Conservation (phyloP, 2,113 vertebrate species). For the Uria aalge region DNA sequence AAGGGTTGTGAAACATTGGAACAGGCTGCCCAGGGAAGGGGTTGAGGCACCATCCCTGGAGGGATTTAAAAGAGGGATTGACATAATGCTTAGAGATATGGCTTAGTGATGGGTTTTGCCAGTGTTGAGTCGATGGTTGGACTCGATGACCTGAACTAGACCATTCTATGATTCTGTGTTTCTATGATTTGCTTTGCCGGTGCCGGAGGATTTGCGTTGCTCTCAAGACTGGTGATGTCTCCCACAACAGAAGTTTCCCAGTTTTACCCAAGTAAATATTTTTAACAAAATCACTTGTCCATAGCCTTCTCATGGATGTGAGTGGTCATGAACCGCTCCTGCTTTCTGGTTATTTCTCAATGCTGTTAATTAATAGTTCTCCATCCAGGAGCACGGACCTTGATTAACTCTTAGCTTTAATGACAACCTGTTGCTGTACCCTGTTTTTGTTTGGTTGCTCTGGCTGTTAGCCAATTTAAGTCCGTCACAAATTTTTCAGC, state of each 20-base stretch:
- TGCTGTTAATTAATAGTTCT: background rate
- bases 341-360: background rate
- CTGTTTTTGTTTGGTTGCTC: background rate
- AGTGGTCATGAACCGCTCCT: rapidly evolving
- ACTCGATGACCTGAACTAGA: too few species aligned
- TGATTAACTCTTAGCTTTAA: background rate
- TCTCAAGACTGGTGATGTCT: background rate
- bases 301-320: rapidly evolving
- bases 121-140: too few species aligned
- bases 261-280: background rate
- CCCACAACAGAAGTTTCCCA: background rate
- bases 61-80: too few species aligned
- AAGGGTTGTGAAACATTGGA: too few species aligned
- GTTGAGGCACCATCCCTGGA: too few species aligned
- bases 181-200: too few species aligned
- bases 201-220: too few species aligned
- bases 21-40: too few species aligned
- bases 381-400: background rate
- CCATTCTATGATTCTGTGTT: too few species aligned
- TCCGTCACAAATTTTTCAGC: background rate
- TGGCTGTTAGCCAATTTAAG: background rate
- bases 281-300: background rate
- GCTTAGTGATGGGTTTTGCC: too few species aligned
- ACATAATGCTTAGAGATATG: too few species aligned
- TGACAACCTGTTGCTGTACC: background rate